Evolutionary conservation across 1,140 invertebrate genomes (phyloP).

Genomic region (Formica selysi): DNA sequence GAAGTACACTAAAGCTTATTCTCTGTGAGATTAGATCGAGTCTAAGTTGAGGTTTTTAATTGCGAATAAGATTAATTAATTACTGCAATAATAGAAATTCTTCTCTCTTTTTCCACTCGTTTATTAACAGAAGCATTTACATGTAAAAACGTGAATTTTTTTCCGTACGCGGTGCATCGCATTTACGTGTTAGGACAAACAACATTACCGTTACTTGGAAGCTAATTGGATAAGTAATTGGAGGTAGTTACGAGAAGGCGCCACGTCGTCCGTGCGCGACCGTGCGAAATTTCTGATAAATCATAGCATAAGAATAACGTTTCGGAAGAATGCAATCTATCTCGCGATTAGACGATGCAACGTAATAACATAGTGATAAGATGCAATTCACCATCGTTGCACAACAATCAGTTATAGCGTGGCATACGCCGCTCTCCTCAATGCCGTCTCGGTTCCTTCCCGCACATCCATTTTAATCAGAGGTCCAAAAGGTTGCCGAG

Average conservation of each 20-base stretch:
- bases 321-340: conserved; percentile 50
- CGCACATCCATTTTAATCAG: conserved; percentile 39
- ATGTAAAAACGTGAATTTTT: conserved; percentile 17
- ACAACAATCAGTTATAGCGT: conserved; percentile 35
- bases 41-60: conserved; percentile 1
- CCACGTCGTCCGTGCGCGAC: conserved; percentile 37
- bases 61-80: conserved; percentile 19
- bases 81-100: conserved; percentile 28
- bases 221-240: conserved; percentile 62
- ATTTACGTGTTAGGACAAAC: conserved; percentile 36
- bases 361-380: not conserved
- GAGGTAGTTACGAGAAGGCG: conserved; percentile 32
- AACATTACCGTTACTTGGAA: conserved; percentile 43
- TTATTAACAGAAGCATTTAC: conserved; percentile 33
- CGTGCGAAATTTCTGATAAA: conserved; percentile 58
- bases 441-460: not conserved
- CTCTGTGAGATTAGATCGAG: conserved; percentile 1
- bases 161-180: not conserved
- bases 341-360: conserved; percentile 38
- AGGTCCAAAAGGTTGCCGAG: not conserved
- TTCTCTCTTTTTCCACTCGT: not conserved
- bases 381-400: not conserved
- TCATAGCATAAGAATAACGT: conserved; percentile 38
- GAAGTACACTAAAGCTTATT: not conserved
- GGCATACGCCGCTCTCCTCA: not conserved